phyloP scores from a whole-genome alignment of 2,888 invertebrate species.

The Andrena flavipes region DNA sequence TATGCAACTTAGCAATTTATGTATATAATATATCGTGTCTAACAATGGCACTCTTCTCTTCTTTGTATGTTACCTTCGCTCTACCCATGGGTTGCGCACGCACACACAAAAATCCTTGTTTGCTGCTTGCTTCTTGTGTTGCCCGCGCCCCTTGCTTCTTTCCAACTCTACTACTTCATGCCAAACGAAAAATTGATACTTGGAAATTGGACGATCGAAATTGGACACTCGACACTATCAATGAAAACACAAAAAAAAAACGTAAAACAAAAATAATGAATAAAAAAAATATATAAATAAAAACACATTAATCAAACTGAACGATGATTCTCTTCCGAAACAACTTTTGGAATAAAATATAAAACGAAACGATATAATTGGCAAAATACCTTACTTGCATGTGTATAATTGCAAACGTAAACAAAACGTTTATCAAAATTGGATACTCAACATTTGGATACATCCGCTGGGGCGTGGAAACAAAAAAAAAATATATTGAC shows the following conservation, averaged over 20 bases:
- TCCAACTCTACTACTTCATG: constrained; percentile 76
- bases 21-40: constrained; percentile 74
- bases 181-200: constrained; percentile 75
- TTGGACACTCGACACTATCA: constrained; percentile 64
- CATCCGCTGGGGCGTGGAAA: constrained; percentile 64
- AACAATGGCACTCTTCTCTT: constrained; percentile 81
- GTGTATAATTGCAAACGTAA: constrained; percentile 67
- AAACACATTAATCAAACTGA: constrained; percentile 44
- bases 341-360: constrained; percentile 59
- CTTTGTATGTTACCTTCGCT: constrained; percentile 82
- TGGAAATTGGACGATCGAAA: constrained; percentile 76
- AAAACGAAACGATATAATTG: constrained; percentile 66
- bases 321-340: constrained; percentile 53
- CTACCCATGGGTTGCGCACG: constrained; percentile 80
- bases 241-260: constrained; percentile 49
- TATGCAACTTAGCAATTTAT: constrained; percentile 56
- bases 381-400: constrained; percentile 71
- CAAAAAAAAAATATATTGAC: constrained; percentile 51
- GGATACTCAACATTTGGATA: constrained; percentile 69
- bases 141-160: constrained; percentile 80
- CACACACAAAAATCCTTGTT: constrained; percentile 80
- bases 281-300: constrained; percentile 43
- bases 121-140: constrained; percentile 81
- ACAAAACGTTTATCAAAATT: constrained; percentile 68
- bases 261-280: constrained; percentile 52